phyloP scores from a whole-genome alignment of 2,888 invertebrate species.

The Papilio gigon region DNA sequence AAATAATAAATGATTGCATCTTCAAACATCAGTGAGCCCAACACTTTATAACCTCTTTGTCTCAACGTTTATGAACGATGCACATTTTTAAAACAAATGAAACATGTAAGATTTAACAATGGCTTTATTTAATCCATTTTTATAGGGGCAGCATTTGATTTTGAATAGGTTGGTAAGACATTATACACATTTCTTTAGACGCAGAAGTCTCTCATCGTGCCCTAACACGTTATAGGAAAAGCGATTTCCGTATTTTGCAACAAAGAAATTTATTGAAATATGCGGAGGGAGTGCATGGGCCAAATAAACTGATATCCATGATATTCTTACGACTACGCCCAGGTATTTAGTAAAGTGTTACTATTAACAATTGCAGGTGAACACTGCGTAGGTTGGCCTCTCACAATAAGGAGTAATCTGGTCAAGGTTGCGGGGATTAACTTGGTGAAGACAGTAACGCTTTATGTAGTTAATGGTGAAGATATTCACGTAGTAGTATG shows the following conservation, averaged over 20 bases:
- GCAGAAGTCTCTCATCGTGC: neutral
- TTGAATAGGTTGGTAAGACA: neutral
- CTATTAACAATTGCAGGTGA: neutral
- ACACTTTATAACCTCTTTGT: slow-evolving; percentile 13
- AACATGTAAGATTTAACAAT: neutral
- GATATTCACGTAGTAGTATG: neutral
- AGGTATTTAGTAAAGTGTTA: neutral
- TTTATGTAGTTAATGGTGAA: neutral
- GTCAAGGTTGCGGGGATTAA: neutral
- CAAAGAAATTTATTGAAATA: too few species aligned
- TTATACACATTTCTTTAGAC: neutral
- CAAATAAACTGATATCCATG: neutral
- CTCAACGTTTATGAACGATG: neutral
- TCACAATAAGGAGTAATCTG: neutral
- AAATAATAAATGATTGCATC: neutral
- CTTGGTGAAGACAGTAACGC: neutral
- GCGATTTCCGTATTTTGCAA: neutral
- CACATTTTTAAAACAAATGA: neutral
- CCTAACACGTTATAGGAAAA: neutral
- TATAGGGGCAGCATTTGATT: neutral
- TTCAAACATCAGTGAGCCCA: neutral
- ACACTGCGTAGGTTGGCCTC: neutral
- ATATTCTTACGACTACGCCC: neutral
- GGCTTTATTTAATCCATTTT: neutral
- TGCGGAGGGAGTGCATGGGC: neutral